Evolutionary conservation across 2,113 vertebrate species (phyloP), one percentile per base, ranked within the genome.

Genomic region (Elephas maximus): DNA sequence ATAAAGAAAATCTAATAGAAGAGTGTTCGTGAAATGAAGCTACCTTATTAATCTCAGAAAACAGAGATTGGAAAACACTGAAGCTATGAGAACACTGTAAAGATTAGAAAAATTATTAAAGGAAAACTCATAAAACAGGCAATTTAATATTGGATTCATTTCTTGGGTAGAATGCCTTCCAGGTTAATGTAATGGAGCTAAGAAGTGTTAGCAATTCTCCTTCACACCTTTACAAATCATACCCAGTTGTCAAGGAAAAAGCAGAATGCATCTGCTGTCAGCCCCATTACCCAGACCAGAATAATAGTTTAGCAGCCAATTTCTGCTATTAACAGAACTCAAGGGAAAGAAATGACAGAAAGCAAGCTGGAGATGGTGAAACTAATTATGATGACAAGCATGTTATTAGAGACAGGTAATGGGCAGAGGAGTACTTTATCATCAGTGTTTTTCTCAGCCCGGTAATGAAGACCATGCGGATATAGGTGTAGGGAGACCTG

Each of bases 341-440:
- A 74, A 48, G 98, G 96, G 97, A 98, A 90, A 94, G 86, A 92
- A 98, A 95, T 98, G 97, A 98, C 95, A 96, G 90, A 97, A 94
- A 90, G 96, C 98, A 97, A 96, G 82, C 95, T 96, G 97, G 98
- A 97, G 97, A 98, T 96, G 90, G 98, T 97, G 94, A 95, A 97
- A 95, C 97, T 98, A 98, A 98, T 98, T 98, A 97, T 95, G 87
- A 96, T 98, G 96, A 94, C 98, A 98, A 98, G 97, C 90, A 28
- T 97, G 79, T 97, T 98, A 98, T 95, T 97, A 97, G 96, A 98
- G 96, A 84, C 91, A 91, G 97, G 96, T 98, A 98, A 98, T 97
- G 91, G 97, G 94, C 37, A 65, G 90, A 98, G 98, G 98, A 94
- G 73, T 82, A 87, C 96, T 3, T 97, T 95, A 76, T 89, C 96